Base-by-base conservation (phyloP, 2,797 vertebrate species). In the Darevskia nairensis region DNA sequence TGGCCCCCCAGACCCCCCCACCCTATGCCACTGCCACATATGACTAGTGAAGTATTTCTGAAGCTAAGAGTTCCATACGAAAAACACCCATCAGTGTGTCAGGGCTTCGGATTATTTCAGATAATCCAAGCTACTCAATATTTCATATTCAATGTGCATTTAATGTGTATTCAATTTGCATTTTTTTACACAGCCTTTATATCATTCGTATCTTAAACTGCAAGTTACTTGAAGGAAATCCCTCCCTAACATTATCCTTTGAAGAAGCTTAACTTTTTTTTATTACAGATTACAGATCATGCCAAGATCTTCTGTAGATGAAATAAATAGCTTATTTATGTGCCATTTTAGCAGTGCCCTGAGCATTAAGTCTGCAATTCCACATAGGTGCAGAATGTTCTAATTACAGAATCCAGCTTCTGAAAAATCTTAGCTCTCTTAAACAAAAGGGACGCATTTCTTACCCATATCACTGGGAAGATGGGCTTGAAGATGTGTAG, bases 11-110 rank as follows among this genome's bases (percentile, higher is more conserved):
- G 50, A 55, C 13, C 13, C 50, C 13, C 13, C 50, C 50, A 55
- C 13, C 50, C 50, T 15, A 55, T 55, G 13, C 50, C 50, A 35
- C 71, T 32, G 6, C 78, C 91, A 95, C 27, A 78, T 89, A 94
- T 81, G 61, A 93, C 93, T 91, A 72, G 39, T 39, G 92, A 88
- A 94, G 87, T 92, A 83, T 29, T 85, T 77, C 5, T 74, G 1
- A 88, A 94, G 91, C 84, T 8, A 91, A 39, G 80, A 91, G 90
- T 90, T 69, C 17, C 69, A 77, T 85, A 87, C 59, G 6, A 85
- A 85, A 90, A 46, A 19, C 89, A 19, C 89, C 41, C 66, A 88
- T 84, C 79, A n/a, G 32, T 80, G 17, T 61, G 35, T 87, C 92
- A 89, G 84, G 8, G 11, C 83, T 35, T 66, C 2, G 74, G 17